Conservation (phyloP, 92 coral and sea anemone species). For the Zoanthus sociatus region DNA sequence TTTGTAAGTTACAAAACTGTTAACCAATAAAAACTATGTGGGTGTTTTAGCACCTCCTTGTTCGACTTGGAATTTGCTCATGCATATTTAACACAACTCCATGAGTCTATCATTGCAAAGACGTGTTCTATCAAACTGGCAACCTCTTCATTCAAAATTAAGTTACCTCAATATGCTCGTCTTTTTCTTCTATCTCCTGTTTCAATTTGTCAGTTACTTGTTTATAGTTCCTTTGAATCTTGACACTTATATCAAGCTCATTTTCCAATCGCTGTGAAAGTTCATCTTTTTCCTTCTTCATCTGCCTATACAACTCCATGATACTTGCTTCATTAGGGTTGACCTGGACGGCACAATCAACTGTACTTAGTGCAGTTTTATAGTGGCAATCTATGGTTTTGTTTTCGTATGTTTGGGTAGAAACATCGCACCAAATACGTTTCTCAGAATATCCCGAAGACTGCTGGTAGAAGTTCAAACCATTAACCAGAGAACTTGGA, state of each 20-base stretch:
- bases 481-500: neutral
- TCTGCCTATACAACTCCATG: conserved; percentile 61
- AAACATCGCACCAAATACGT: conserved; percentile 8
- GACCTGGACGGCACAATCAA: conserved; percentile 65
- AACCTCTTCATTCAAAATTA: neutral
- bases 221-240: conserved; percentile 71
- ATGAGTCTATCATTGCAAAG: no score
- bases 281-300: conserved; percentile 48
- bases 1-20: no score
- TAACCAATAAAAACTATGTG: no score
- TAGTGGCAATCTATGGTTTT: conserved; percentile 8
- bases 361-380: conserved; percentile 41
- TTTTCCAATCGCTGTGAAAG: conserved; percentile 64
- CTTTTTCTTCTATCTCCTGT: conserved; percentile 54
- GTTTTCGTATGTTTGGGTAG: conserved; percentile 50
- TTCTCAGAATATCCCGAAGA: neutral
- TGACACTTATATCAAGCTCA: conserved; percentile 70
- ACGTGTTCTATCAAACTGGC: no score
- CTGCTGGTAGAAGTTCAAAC: conserved; percentile 6
- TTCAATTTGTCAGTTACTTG: conserved; percentile 66
- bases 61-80: no score
- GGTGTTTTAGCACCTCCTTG: no score
- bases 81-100: no score
- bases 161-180: conserved; percentile 72
- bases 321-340: conserved; percentile 60